phyloP scores from a whole-genome alignment of 2,113 vertebrate species.

The Podiceps cristatus region DNA sequence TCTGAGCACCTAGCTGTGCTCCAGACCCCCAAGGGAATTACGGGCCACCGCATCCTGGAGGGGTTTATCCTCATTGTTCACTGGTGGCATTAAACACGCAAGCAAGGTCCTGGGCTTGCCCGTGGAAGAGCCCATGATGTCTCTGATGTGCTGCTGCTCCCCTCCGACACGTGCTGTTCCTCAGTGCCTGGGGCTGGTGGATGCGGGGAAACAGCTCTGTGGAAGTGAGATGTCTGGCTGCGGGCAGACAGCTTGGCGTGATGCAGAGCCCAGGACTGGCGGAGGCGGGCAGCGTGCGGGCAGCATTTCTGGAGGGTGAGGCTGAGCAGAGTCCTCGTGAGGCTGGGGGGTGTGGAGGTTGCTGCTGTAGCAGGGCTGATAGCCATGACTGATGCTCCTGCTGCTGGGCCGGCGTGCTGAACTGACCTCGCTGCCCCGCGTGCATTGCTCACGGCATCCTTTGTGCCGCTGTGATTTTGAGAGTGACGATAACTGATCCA shows the following conservation, averaged over 20 bases:
- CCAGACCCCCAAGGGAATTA: not conserved
- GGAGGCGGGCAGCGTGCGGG: not conserved
- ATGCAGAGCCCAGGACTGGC: not conserved
- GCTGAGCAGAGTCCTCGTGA: too few relatives aligned
- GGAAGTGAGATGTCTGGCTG: fast-evolving
- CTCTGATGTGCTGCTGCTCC: not conserved
- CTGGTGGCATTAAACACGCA: not conserved
- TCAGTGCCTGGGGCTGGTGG: not conserved
- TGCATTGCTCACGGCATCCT: not conserved
- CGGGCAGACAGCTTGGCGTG: too few relatives aligned
- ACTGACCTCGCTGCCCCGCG: not conserved
- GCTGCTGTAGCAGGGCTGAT: not conserved
- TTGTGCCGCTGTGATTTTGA: fast-evolving
- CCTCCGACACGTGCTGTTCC: too few relatives aligned
- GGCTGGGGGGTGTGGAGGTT: not conserved
- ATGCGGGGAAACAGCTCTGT: fast-evolving
- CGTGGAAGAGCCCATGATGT: not conserved
- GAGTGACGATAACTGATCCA: too few relatives aligned
- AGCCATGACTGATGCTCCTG: not conserved
- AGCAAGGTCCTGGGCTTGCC: not conserved
- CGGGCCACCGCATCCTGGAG: too few relatives aligned
- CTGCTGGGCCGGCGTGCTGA: not conserved
- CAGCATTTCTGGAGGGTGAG: too few relatives aligned
- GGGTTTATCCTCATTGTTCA: too few relatives aligned
- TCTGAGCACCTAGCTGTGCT: not conserved